Evolutionary conservation across 2,113 vertebrate species (phyloP).

Genomic region (Cynoglossus semilaevis): DNA sequence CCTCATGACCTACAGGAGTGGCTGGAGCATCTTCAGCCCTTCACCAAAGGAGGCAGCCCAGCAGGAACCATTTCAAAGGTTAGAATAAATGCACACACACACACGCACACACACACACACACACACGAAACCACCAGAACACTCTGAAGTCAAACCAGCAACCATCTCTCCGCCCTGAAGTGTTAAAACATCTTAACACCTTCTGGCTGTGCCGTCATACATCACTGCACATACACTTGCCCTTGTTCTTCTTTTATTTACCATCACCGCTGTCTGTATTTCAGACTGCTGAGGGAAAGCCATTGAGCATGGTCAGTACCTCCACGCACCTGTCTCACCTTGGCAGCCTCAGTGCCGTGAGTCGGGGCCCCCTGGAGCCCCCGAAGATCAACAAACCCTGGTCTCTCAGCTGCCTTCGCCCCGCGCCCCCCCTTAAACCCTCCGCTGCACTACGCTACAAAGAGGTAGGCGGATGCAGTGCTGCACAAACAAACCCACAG

Average conservation of each 20-base stretch:
- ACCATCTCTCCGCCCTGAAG: background rate
- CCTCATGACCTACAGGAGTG: slow-evolving; percentile 90
- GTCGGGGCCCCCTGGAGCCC: slow-evolving; percentile 88
- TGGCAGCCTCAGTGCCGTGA: slow-evolving; percentile 79
- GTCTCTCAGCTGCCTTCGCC: slow-evolving; percentile 96
- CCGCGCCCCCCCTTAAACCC: slow-evolving; percentile 92
- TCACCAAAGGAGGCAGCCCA: slow-evolving; percentile 84
- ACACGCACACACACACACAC: background rate
- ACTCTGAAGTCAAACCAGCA: slow-evolving; percentile 20
- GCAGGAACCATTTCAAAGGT: slow-evolving; percentile 80
- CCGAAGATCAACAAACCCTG: slow-evolving; percentile 93
- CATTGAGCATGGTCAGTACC: slow-evolving; percentile 53
- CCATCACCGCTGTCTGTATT: background rate
- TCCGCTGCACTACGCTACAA: slow-evolving; percentile 96
- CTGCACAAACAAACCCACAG: slow-evolving; percentile 9
- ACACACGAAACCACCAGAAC: background rate
- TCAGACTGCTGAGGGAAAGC: slow-evolving; percentile 68
- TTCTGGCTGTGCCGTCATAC: background rate
- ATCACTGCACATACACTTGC: background rate
- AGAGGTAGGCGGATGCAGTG: slow-evolving; percentile 81
- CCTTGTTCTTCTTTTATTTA: background rate
- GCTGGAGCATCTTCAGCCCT: slow-evolving; percentile 87
- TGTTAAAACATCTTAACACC: slow-evolving; percentile 37
- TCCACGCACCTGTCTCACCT: slow-evolving; percentile 75
- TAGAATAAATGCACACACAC: slow-evolving; percentile 1